phyloP scores from a whole-genome alignment of 2,797 vertebrate species.

The Myripristis murdjan region DNA sequence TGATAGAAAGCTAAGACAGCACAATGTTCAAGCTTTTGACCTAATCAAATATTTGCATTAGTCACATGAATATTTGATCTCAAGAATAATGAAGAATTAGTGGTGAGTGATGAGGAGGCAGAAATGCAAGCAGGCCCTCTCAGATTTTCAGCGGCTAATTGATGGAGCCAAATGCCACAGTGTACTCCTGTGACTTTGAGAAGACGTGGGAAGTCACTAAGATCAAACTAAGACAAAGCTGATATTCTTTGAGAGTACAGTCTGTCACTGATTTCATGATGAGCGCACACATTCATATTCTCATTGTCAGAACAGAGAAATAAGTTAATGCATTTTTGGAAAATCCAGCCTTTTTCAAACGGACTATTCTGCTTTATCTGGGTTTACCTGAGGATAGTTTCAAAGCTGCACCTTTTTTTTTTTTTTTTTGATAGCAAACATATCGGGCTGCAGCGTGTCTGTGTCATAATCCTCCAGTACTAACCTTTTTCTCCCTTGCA shows the following conservation, averaged over 20 bases:
- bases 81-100: slow-evolving; percentile 33
- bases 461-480: slow-evolving; percentile 57
- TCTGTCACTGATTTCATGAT: slow-evolving; percentile 28
- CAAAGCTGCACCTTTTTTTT: slow-evolving; percentile 22
- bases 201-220: neutral
- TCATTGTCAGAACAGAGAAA: neutral
- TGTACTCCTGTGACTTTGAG: slow-evolving; percentile 3
- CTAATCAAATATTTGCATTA: slow-evolving; percentile 67
- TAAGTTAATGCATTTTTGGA: slow-evolving; percentile 5
- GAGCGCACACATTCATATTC: slow-evolving; percentile 2
- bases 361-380: slow-evolving; percentile 27
- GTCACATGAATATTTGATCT: slow-evolving; percentile 67
- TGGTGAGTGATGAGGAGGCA: slow-evolving; percentile 45
- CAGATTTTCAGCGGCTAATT: neutral
- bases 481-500: slow-evolving; percentile 60
- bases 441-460: slow-evolving; percentile 39
- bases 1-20: slow-evolving; percentile 42
- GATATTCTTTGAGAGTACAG: slow-evolving; percentile 14
- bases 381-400: slow-evolving; percentile 43
- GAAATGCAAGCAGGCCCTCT: slow-evolving; percentile 42
- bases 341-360: neutral
- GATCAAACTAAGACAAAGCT: slow-evolving; percentile 27
- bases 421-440: slow-evolving; percentile 22
- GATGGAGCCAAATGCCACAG: neutral
- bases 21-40: slow-evolving; percentile 28